A percentile compares a stretch with the other conserved stretches of the same genome.
Conservation (phyloP, 2,797 vertebrate species). For the Falco rusticolus region DNA sequence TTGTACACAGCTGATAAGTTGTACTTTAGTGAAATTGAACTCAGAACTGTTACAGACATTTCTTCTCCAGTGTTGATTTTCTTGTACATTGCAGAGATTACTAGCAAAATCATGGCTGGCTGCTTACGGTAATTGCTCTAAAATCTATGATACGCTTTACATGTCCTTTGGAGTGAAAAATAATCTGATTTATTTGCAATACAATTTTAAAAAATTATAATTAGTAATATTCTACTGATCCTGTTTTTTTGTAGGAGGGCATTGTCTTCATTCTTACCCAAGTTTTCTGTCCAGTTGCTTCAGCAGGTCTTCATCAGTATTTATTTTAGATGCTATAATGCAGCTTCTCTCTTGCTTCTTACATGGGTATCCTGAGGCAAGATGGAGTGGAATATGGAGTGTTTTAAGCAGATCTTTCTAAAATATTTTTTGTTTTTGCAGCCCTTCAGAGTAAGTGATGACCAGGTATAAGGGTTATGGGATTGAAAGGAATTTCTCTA, state of each 20-base stretch:
- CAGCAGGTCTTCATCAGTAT: neutral
- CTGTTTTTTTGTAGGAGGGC: neutral
- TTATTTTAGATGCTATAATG: neutral
- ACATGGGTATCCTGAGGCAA: neutral
- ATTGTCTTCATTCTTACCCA: neutral
- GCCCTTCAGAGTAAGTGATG: neutral
- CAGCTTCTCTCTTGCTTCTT: neutral
- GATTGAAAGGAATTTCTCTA: neutral
- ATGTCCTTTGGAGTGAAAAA: neutral
- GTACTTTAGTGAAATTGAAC: neutral
- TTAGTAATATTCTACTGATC: neutral
- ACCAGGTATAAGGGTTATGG: neutral
- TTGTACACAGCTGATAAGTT: neutral
- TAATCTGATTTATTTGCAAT: neutral
- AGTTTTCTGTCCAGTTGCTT: neutral
- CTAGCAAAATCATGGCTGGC: neutral
- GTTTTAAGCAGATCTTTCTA: neutral
- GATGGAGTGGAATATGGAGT: neutral
- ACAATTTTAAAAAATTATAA: neutral
- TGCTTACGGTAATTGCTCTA: neutral
- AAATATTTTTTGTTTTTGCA: neutral
- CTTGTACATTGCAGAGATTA: neutral
- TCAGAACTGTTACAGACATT: neutral
- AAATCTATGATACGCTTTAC: neutral
- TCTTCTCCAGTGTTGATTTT: neutral